Percentiles rank a stretch among this genome's conserved stretches.
phyloP scores from a whole-genome alignment of 2,113 vertebrate genomes.

The cat (Felis catus) region F.catus_Fca126_mat1.0 CM031428.1:16573001-16573500 shows the following conservation, averaged over 20 bases:
- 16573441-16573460: conserved; percentile 9
- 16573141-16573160: no score
- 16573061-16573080: no score
- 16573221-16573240: no score
- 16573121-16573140: no score
- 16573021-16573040: conserved; percentile 14
- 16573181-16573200: no score
- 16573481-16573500: neutral
- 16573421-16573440: neutral
- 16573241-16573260: no score
- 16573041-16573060: neutral
- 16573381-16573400: neutral
- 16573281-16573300: neutral
- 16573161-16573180: no score
- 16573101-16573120: no score
- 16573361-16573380: neutral
- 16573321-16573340: neutral
- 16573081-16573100: no score
- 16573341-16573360: conserved; percentile 22
- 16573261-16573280: neutral
- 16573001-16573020: neutral
- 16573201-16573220: no score
- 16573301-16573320: neutral
- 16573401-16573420: neutral
- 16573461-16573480: neutral